phyloP scores from a whole-genome alignment of 2,113 vertebrate species.

The Megalops atlanticus region DNA sequence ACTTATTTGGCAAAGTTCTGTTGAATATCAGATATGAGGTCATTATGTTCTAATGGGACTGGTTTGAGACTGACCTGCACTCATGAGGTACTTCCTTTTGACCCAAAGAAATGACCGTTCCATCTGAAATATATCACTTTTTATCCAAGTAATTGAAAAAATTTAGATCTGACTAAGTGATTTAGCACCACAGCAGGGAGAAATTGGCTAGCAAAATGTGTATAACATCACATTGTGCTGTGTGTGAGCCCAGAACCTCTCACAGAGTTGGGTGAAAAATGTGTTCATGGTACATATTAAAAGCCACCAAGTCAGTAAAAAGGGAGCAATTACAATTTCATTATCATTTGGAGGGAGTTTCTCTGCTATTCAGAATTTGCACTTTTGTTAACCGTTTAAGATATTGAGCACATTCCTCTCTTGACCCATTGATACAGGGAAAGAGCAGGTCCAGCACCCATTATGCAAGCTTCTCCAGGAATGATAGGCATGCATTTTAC shows the following conservation, averaged over 20 bases:
- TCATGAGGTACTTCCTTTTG: neutral
- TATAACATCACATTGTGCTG: neutral
- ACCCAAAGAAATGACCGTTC: neutral
- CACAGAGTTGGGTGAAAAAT: constrained; percentile 5
- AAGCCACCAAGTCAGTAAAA: constrained; percentile 17
- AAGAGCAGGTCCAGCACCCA: neutral
- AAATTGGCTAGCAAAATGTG: neutral
- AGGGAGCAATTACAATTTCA: constrained; percentile 30
- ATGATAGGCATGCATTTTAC: neutral
- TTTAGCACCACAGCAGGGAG: neutral
- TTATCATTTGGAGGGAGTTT: constrained; percentile 13
- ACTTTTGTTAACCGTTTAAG: constrained; percentile 28
- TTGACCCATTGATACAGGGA: constrained; percentile 6
- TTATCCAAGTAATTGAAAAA: neutral
- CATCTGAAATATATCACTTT: neutral
- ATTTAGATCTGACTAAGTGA: neutral
- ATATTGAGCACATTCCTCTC: neutral
- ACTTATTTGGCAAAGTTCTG: neutral
- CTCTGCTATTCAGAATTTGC: constrained; percentile 3
- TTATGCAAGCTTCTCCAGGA: neutral
- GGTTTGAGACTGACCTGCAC: neutral
- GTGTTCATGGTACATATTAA: constrained; percentile 10
- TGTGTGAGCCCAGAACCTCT: neutral
- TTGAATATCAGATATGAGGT: neutral
- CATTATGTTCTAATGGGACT: neutral